A percentile compares a stretch with the other conserved stretches of the same genome.
Conservation (phyloP, 2,113 vertebrate genomes). For the Eira barbara region DNA sequence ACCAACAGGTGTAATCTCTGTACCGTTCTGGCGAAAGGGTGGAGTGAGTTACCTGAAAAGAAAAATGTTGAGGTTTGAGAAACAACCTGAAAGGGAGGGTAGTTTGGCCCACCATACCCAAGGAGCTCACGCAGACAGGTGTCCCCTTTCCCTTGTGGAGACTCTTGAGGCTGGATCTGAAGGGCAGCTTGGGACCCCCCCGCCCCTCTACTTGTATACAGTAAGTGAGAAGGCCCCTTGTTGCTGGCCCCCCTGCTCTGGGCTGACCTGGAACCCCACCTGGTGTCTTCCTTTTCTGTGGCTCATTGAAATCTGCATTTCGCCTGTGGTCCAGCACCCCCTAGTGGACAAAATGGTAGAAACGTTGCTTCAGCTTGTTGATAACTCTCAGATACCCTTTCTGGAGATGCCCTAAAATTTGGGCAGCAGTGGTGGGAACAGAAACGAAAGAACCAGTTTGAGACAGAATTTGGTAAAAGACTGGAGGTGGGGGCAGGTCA, state of each 20-base stretch:
- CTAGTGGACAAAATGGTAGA: background rate
- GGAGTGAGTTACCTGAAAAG: background rate
- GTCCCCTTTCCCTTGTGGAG: background rate
- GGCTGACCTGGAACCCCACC: background rate
- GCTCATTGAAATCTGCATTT: background rate
- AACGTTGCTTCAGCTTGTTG: background rate
- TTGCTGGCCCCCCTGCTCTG: background rate
- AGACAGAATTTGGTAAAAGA: background rate
- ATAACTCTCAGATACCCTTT: background rate
- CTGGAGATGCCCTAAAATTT: background rate
- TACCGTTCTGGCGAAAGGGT: background rate
- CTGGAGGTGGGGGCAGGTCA: background rate
- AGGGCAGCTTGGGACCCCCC: background rate
- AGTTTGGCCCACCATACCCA: background rate
- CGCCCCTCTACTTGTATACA: rapidly evolving
- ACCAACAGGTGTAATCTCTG: background rate
- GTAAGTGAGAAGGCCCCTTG: rapidly evolving
- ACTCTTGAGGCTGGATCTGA: rapidly evolving
- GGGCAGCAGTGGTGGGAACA: background rate
- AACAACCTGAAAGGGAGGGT: background rate
- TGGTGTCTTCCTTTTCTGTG: rapidly evolving
- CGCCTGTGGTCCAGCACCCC: background rate
- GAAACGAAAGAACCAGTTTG: background rate
- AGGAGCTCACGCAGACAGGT: background rate
- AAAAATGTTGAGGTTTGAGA: background rate